Base-by-base conservation (phyloP, 2,797 vertebrate genomes). In the Silurus lanzhouensis region DNA sequence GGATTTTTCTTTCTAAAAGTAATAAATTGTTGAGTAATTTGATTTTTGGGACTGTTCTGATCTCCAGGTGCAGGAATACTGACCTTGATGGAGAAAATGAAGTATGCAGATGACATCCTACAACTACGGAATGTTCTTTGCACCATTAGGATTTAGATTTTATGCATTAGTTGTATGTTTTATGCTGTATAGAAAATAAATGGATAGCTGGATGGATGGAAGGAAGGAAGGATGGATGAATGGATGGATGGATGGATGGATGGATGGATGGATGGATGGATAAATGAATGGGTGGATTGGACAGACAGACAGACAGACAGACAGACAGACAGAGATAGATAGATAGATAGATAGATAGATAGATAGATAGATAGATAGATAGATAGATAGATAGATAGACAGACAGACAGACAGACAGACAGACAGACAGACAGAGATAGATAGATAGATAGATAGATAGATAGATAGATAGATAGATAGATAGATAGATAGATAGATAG, bases 41-140 rank as follows among this genome's bases (percentile, higher is more conserved):
- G 78, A 81, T 81, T 81, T 38, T 58, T 22, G 2, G 70, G 61
- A 58, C 31, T 46, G 27, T 67, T 82, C 31, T 12, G 7, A 67
- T 31, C 61, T 75, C 3, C 70, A 44, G 19, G 58, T 57, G 38
- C 44, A 52, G 58, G 44, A 31, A 48, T 55, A 22, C 6, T 80
- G 61, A 80, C 64, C 44, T 66, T 48, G 44, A 38, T 66, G 78
- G 44, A 52, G 61, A 66, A 81, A 81, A 81, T 81, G 61, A n/a
- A 81, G n/a, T 17, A n/a, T 66, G 38, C 44, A 3, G 0, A 66
- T 5, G 44, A 66, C 17, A 38, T 31, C 27, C 19, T 10, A 20
- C 5, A 80, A 66, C n/a, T 10, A 27, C 6, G n/a, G 15, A 48
- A 52, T 12, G 15, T 48, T 81, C 48, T 27, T 27, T 81, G 61